phyloP scores from a whole-genome alignment of 1,140 invertebrate genomes.

The Drosophila setifemur region DNA sequence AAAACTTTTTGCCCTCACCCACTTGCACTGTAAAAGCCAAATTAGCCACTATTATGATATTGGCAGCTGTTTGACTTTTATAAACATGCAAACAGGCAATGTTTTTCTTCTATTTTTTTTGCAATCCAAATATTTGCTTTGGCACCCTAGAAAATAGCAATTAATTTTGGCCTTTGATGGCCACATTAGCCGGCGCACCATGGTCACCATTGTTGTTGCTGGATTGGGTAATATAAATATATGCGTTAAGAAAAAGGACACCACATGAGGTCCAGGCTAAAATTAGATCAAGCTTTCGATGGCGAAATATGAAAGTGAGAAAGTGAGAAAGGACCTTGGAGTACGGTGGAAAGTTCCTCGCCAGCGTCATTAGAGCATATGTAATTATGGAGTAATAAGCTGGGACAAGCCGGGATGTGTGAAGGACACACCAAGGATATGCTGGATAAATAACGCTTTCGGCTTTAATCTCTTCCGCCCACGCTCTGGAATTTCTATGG shows the following conservation, averaged over 20 bases:
- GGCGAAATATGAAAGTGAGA: slow-evolving; percentile 9
- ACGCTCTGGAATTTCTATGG: slow-evolving; percentile 19
- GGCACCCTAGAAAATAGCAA: slow-evolving; percentile 52
- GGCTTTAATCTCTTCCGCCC: slow-evolving; percentile 16
- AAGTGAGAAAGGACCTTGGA: slow-evolving; percentile 5
- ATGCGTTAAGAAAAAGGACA: slow-evolving; percentile 6
- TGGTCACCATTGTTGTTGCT: slow-evolving; percentile 43
- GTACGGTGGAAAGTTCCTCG: background rate
- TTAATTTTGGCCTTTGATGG: slow-evolving; percentile 70
- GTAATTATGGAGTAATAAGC: slow-evolving; percentile 40
- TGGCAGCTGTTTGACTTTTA: slow-evolving; percentile 32
- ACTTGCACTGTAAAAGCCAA: background rate
- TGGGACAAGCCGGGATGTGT: slow-evolving; percentile 2
- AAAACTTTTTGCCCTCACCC: background rate
- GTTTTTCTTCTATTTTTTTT: slow-evolving; percentile 13
- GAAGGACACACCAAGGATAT: slow-evolving; percentile 20
- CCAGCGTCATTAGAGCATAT: slow-evolving; percentile 47
- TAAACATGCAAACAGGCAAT: slow-evolving; percentile 35
- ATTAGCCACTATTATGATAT: slow-evolving; percentile 13
- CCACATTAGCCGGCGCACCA: slow-evolving; percentile 39
- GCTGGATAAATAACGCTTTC: background rate
- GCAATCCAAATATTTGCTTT: slow-evolving; percentile 37
- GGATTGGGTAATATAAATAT: slow-evolving; percentile 39
- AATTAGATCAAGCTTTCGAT: slow-evolving; percentile 40
- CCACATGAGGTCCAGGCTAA: slow-evolving; percentile 58